Percentiles rank a stretch among this genome's conserved stretches.
Conservation (phyloP, 2,888 invertebrate genomes). For the Trachelus stipa region DNA sequence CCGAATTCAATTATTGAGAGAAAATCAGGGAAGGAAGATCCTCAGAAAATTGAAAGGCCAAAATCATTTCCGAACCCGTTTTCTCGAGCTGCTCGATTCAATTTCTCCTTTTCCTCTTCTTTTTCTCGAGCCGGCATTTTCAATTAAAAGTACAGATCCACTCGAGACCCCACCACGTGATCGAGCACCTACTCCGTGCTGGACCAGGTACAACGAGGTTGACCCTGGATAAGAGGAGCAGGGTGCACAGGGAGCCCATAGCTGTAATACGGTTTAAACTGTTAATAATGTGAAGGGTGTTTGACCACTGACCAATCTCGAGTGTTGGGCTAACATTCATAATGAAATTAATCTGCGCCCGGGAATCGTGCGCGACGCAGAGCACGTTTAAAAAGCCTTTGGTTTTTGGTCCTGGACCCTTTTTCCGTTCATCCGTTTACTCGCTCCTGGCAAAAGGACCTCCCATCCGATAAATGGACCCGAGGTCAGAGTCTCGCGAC, state of each 20-base stretch:
- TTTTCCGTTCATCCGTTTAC: constrained; percentile 19
- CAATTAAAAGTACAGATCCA: background rate
- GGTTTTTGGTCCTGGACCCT: constrained; percentile 32
- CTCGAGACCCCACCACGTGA: background rate
- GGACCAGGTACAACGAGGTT: background rate
- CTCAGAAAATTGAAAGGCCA: background rate
- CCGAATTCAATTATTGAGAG: constrained; percentile 23
- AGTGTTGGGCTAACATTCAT: constrained; percentile 66
- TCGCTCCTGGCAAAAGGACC: constrained; percentile 10
- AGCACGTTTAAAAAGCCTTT: constrained; percentile 46
- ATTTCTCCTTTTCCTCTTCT: constrained; percentile 23
- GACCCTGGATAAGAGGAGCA: background rate
- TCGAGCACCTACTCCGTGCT: background rate
- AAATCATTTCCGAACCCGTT: background rate
- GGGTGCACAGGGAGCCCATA: background rate
- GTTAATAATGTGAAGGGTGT: constrained; percentile 58
- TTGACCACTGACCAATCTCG: constrained; percentile 59
- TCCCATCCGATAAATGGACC: background rate
- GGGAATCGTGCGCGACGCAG: constrained; percentile 34
- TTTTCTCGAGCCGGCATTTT: constrained; percentile 6
- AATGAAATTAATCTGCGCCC: constrained; percentile 64
- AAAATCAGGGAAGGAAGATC: constrained; percentile 18
- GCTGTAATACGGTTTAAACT: constrained; percentile 53
- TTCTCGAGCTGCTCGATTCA: constrained; percentile 8
- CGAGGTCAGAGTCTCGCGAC: background rate